Base-by-base conservation (phyloP, 2,888 invertebrate species). In the Amphipyra tragopoginis region DNA sequence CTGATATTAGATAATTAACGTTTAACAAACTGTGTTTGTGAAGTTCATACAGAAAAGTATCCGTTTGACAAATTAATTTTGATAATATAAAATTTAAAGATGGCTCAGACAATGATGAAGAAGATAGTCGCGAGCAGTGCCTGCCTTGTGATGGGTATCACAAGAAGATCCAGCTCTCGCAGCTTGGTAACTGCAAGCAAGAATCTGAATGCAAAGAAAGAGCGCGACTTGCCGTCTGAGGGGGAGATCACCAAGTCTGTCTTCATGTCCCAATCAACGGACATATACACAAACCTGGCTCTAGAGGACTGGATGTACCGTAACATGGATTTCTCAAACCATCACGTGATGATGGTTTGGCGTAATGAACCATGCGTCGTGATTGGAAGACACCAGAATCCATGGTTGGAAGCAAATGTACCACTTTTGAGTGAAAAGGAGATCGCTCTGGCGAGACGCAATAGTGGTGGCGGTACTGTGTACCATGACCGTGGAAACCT, bases 381-480 rank as follows among this genome's bases (percentile, higher is more conserved):
- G 5, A 97, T 99, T 86, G 99, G 99, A 6, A 96, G 98, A 60
- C 98, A 99, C 90, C 99, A 99, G 90, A 99, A 99, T 91, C 98
- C 99, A 0, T 99, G 99, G 97, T 89, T 97, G 36, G 99, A 99
- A 90, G 97, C 98, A 1, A 97, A 99, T 89, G 93, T 98, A 2
- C 95, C 96, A 2, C 95, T 95, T 43, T 89, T 98, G 50, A 86
- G 95, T 66, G 96, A 96, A 50, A 94, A 96, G 43, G 97, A 96
- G 13, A 96, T 99, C 59, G 94, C 96, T 10, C 83, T 99, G 65
- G 99, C 98, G 0, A 96, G 99, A 61, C 96, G 99, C 43, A 98
- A 98, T 85, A 99, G 99, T 90, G 99, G 99, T 33, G 98, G 99
- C 65, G 99, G 99, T 29, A 97, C 99, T 4, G 99, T 99, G 26